A percentile compares a stretch with the other conserved stretches of the same genome.
These are phyloP conservation scores for Augochlorella aurata DNA, from an alignment of 2,888 invertebrate genomes.

Conservation along the genomic window DNA sequence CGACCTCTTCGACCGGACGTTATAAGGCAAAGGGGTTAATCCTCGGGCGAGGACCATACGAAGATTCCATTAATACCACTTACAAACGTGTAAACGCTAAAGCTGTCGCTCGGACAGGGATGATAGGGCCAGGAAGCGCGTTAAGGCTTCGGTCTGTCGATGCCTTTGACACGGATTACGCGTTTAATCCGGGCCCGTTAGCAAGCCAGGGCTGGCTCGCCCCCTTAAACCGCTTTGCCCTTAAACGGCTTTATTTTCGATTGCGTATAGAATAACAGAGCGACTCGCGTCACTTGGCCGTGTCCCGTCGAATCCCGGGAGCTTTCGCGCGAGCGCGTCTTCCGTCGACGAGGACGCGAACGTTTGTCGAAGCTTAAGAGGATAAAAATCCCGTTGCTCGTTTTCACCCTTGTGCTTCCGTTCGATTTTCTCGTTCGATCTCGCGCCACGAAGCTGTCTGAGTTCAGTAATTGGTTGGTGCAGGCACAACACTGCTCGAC, in stretches of 20 bases:
- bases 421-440: background rate
- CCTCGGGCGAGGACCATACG: background rate
- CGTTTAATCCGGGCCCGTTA: conserved; percentile 37
- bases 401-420: background rate
- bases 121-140: conserved; percentile 17
- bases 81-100: conserved; percentile 22
- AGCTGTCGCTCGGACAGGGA: conserved; percentile 19
- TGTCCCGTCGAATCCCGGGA: conserved; percentile 17
- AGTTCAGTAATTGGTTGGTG: no score
- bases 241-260: conserved; percentile 49
- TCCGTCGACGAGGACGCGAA: conserved; percentile 6
- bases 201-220: conserved; percentile 15
- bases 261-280: conserved; percentile 23
- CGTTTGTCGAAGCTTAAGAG: conserved; percentile 33
- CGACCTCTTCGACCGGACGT: background rate
- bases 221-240: conserved; percentile 33
- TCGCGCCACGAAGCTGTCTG: background rate
- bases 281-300: background rate
- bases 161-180: conserved; percentile 50
- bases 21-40: background rate
- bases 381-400: conserved; percentile 37
- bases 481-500: no score
- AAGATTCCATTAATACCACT: conserved; percentile 15
- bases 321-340: conserved; percentile 6
- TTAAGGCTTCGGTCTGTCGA: conserved; percentile 26